Evolutionary conservation across 2,113 vertebrate genomes (phyloP).

Genomic region (Glaucomys volans): DNA sequence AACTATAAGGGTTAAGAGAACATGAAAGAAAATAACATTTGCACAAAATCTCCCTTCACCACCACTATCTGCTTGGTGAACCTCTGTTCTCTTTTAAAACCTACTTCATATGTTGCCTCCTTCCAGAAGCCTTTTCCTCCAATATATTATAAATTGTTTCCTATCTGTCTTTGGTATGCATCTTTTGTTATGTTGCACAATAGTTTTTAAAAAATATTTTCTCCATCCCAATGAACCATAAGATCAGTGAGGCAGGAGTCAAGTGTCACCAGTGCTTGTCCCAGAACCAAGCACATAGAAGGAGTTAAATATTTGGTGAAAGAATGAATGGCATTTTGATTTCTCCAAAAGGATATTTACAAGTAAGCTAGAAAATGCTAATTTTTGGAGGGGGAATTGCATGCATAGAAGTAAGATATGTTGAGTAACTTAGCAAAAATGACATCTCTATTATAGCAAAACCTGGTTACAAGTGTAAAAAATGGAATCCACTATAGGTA

Average conservation of each 20-base stretch:
- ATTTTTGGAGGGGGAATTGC: neutral
- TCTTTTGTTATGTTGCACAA: neutral
- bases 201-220: neutral
- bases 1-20: constrained; percentile 42
- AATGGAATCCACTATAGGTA: neutral
- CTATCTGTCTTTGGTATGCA: neutral
- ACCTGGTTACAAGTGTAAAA: neutral
- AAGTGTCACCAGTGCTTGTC: neutral
- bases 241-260: neutral
- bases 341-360: constrained; percentile 2
- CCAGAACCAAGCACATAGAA: neutral
- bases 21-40: constrained; percentile 13
- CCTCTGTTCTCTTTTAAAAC: constrained; percentile 2
- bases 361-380: constrained; percentile 33
- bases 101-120: neutral
- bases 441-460: neutral
- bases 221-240: neutral
- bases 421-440: neutral
- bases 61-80: neutral
- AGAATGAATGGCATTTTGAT: constrained; percentile 19
- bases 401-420: neutral
- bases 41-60: neutral
- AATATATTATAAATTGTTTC: neutral
- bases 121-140: neutral
- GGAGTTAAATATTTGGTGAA: constrained; percentile 22